phyloP scores from a whole-genome alignment of 2,797 vertebrate genomes.

The Balearica regulorum region DNA sequence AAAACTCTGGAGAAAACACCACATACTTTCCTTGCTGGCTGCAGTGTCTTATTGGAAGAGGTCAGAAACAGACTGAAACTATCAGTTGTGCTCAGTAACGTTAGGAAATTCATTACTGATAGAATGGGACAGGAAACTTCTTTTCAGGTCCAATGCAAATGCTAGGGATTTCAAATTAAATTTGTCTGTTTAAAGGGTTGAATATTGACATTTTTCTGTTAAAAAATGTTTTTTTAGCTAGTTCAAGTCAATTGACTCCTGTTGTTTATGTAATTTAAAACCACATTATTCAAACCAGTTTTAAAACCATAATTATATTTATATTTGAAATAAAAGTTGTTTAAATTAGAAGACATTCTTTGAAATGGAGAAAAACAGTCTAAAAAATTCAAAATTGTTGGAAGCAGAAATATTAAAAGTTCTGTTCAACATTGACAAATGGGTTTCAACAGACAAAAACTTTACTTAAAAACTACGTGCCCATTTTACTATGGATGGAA shows the following conservation, averaged over 20 bases:
- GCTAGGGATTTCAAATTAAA: neutral
- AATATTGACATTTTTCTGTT: neutral
- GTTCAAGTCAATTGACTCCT: neutral
- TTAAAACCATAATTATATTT: neutral
- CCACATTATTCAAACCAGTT: neutral
- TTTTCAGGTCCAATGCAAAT: neutral
- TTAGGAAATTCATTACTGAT: neutral
- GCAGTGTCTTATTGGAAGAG: neutral
- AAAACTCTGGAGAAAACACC: neutral
- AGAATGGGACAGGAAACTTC: neutral
- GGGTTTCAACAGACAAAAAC: neutral
- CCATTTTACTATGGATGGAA: neutral
- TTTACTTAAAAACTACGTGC: neutral
- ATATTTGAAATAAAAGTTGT: neutral
- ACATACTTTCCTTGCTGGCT: neutral
- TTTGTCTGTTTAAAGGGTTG: neutral
- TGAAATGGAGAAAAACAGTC: neutral
- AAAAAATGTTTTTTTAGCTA: neutral
- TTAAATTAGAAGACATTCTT: neutral
- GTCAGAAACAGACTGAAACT: neutral
- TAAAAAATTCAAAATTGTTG: neutral
- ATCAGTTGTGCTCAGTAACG: neutral
- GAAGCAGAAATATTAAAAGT: neutral
- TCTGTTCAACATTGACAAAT: neutral
- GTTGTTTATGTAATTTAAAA: neutral